These are phyloP conservation scores for Drosophila orena DNA, from an alignment of 1,140 invertebrate genomes.

Conservation along the genomic window DNA sequence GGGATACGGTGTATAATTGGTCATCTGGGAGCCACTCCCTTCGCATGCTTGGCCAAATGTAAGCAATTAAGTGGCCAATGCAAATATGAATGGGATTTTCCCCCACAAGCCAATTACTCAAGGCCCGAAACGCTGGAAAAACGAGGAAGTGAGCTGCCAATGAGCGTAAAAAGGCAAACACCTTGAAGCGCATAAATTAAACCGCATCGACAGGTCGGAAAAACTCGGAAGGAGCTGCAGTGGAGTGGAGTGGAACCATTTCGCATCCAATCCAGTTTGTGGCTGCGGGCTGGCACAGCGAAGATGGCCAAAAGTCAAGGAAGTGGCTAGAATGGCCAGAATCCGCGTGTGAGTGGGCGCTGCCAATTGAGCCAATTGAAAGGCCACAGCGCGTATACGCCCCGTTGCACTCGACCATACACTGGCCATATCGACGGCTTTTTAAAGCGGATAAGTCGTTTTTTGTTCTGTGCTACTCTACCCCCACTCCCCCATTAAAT, in stretches of 20 bases:
- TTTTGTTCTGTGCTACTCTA: not conserved
- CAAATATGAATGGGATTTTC: conserved; percentile 34
- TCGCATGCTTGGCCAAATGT: conserved; percentile 37
- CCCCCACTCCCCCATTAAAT: conserved; percentile 15
- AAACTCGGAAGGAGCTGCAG: conserved; percentile 1
- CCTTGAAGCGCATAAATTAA: conserved; percentile 53
- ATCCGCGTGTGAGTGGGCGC: conserved; percentile 41
- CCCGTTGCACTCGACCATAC: conserved; percentile 50
- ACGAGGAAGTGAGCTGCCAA: conserved; percentile 41
- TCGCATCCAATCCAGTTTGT: conserved; percentile 36
- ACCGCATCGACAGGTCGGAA: conserved; percentile 14
- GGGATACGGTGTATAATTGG: conserved; percentile 21
- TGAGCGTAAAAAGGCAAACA: conserved; percentile 58
- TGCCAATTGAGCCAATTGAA: conserved; percentile 60
- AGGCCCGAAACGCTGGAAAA: conserved; percentile 11
- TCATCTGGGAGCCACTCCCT: conserved; percentile 26
- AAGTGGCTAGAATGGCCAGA: conserved; percentile 12
- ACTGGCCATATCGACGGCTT: conserved; percentile 10
- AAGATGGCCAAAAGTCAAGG: conserved; percentile 32
- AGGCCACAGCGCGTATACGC: conserved; percentile 35
- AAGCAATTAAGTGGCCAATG: conserved; percentile 51
- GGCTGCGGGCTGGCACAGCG: conserved; percentile 33
- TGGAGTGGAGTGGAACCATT: not conserved
- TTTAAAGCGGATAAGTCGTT: conserved; percentile 7
- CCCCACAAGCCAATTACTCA: conserved; percentile 32